phyloP scores from a whole-genome alignment of 2,113 vertebrate genomes.

The Gavialis gangeticus region DNA sequence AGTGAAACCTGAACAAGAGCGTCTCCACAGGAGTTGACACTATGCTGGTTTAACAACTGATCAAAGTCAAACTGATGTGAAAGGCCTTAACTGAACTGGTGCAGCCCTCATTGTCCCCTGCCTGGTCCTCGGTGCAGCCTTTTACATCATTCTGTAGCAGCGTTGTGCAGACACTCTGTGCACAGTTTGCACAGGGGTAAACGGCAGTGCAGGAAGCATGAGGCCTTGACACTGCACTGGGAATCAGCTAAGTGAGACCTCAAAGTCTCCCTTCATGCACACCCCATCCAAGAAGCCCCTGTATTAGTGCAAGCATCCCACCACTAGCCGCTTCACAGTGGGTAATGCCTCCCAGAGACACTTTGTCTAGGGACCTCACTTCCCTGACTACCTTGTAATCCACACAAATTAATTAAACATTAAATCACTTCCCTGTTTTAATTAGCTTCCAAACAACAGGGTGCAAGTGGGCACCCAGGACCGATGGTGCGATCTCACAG shows the following conservation, averaged over 20 bases:
- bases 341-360: constrained; percentile 53
- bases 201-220: background rate
- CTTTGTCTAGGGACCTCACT: constrained; percentile 33
- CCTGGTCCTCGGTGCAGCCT: background rate
- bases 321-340: background rate
- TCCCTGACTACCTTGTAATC: constrained; percentile 52
- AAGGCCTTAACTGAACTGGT: background rate
- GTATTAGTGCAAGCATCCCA: background rate
- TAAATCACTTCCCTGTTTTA: constrained; percentile 84
- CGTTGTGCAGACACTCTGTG: fast-evolving
- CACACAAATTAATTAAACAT: constrained; percentile 81
- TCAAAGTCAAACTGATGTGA: background rate
- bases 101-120: background rate
- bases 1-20: background rate
- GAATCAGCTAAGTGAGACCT: constrained; percentile 16
- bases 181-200: fast-evolving
- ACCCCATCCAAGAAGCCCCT: background rate
- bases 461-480: constrained; percentile 45
- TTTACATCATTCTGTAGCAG: fast-evolving
- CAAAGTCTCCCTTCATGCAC: background rate
- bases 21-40: background rate
- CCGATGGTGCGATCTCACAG: background rate
- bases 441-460: constrained; percentile 77
- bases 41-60: background rate
- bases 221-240: background rate